Conservation (phyloP, 1,140 invertebrate species). For the Eciton burchellii region DNA sequence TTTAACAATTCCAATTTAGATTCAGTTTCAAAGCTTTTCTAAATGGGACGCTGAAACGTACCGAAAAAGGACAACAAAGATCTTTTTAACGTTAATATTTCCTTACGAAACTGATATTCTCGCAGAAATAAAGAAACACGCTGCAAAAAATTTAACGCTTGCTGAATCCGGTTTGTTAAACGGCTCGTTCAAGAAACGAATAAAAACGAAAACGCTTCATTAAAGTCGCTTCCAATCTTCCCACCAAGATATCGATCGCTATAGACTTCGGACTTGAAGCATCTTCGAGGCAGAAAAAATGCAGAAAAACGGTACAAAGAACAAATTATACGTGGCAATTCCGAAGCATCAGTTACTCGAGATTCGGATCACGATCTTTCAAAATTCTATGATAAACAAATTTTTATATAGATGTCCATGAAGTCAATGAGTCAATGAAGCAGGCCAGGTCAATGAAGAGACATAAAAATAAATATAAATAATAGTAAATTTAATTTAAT, state of each 20-base stretch:
- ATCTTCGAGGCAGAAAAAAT: slow-evolving; percentile 16
- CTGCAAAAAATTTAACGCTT: slow-evolving; percentile 31
- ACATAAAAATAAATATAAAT: slow-evolving; percentile 29
- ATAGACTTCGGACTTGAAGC: background rate
- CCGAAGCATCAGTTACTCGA: background rate
- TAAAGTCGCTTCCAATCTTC: background rate
- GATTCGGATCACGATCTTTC: slow-evolving; percentile 33
- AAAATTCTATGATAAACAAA: slow-evolving; percentile 55
- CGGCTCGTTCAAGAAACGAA: slow-evolving; percentile 26
- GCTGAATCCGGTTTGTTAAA: slow-evolving; percentile 25
- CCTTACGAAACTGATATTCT: background rate
- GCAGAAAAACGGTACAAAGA: slow-evolving; percentile 17
- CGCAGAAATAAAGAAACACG: background rate
- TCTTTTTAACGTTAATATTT: background rate
- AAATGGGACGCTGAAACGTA: background rate
- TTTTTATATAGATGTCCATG: slow-evolving; percentile 1
- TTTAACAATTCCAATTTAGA: slow-evolving; percentile 6
- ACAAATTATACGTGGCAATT: background rate
- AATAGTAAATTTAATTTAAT: background rate
- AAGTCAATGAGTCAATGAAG: slow-evolving; percentile 61
- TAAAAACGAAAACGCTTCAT: background rate
- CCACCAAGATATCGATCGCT: background rate
- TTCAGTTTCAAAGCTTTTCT: slow-evolving; percentile 11
- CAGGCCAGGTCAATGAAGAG: slow-evolving; percentile 46
- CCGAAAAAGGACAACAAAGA: background rate